Conservation (phyloP, 2,888 invertebrate genomes). For the Acrocera orbiculus region DNA sequence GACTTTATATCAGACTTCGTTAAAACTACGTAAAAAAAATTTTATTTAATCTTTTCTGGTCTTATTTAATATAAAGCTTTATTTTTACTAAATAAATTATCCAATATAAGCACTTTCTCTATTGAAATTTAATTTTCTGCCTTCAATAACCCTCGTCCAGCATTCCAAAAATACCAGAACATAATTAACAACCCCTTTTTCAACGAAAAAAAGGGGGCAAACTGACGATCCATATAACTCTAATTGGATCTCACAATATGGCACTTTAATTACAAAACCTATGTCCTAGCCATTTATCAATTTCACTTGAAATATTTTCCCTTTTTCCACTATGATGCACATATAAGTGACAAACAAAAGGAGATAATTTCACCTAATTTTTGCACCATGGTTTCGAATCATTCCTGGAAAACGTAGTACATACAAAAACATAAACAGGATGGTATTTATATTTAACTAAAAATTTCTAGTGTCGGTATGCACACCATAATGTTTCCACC, state of each 20-base stretch:
- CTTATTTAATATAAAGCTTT: too few species aligned
- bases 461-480: too few species aligned
- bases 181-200: too few species aligned
- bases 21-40: too few species aligned
- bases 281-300: constrained; percentile 12
- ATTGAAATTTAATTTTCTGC: constrained; percentile 4
- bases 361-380: constrained; percentile 17
- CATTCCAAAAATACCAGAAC: too few species aligned
- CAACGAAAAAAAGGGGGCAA: constrained; percentile 1
- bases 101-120: not conserved
- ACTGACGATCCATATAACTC: constrained; percentile 10
- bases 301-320: constrained; percentile 11
- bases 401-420: constrained; percentile 1
- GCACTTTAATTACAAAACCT: constrained; percentile 12
- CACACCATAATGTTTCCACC: too few species aligned
- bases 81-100: too few species aligned
- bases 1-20: too few species aligned
- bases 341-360: constrained; percentile 10
- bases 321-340: constrained; percentile 6
- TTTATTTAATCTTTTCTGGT: too few species aligned
- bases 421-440: constrained; percentile 1
- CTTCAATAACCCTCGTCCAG: not conserved
- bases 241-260: constrained; percentile 12
- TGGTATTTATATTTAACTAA: too few species aligned
- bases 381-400: constrained; percentile 6